These are phyloP conservation scores for Corapipo altera DNA, from an alignment of 2,113 vertebrate genomes.

Conservation along the genomic window DNA sequence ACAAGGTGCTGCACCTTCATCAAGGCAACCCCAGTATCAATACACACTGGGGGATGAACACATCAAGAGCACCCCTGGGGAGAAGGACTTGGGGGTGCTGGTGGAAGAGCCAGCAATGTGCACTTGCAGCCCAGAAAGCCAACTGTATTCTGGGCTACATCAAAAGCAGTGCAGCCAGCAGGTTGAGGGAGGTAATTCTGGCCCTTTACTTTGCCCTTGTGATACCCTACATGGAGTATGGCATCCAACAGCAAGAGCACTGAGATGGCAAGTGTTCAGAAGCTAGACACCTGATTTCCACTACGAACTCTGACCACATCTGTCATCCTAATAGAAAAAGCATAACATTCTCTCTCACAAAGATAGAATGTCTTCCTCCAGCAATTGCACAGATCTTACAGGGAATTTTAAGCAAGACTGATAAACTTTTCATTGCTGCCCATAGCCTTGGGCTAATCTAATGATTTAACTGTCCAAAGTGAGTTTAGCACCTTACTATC, in stretches of 20 bases:
- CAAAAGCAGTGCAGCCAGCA: background rate
- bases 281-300: background rate
- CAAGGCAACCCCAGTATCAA: background rate
- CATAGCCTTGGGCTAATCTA: background rate
- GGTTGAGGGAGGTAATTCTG: background rate
- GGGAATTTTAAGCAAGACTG: background rate
- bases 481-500: background rate
- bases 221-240: rapidly evolving
- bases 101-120: background rate
- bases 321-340: background rate
- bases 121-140: background rate
- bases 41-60: background rate
- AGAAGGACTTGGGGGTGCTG: background rate
- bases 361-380: background rate
- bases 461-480: background rate
- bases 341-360: background rate
- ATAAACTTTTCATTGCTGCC: background rate
- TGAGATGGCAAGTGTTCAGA: background rate
- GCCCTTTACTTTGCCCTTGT: background rate
- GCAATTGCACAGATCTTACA: background rate
- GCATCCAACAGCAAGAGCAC: background rate
- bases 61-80: background rate
- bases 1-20: background rate
- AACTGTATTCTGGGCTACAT: background rate
- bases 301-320: background rate